These are phyloP conservation scores for Orthochromis malagaraziensis DNA, from an alignment of 2,113 vertebrate genomes.

Conservation along the genomic window DNA sequence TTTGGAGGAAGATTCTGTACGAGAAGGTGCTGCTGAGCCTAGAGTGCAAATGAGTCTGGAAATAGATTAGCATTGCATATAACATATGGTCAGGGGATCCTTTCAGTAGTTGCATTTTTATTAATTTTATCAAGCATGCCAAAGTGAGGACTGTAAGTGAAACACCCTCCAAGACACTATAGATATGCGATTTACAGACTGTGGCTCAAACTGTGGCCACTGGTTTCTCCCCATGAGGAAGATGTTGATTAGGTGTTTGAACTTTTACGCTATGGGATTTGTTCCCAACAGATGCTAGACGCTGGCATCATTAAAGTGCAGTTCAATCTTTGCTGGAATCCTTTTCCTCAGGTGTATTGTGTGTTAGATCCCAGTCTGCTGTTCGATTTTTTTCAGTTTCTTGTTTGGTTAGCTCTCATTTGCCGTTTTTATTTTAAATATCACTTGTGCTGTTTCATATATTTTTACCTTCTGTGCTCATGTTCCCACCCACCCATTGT, in stretches of 20 bases:
- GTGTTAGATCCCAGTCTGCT: background rate
- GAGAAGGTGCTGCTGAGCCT: background rate
- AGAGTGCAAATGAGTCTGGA: background rate
- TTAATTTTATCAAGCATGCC: background rate
- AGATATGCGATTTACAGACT: background rate
- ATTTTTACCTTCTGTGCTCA: background rate
- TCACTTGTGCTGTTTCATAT: background rate
- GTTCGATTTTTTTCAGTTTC: background rate
- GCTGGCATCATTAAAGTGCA: background rate
- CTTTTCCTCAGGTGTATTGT: background rate
- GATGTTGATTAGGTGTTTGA: background rate
- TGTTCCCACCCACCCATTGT: background rate
- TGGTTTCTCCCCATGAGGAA: background rate
- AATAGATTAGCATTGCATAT: background rate
- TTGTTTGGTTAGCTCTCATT: background rate
- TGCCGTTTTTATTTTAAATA: background rate
- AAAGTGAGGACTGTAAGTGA: background rate
- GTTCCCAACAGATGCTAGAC: background rate
- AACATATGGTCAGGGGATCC: background rate
- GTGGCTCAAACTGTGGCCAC: background rate
- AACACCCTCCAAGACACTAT: background rate
- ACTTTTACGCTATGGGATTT: background rate
- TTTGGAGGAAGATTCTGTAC: background rate
- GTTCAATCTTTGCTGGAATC: background rate
- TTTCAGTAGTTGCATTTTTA: background rate